Evolutionary conservation across 2,113 vertebrate species (phyloP), one percentile per base, ranked within the genome.

Genomic region (Eudorcas thomsonii): DNA sequence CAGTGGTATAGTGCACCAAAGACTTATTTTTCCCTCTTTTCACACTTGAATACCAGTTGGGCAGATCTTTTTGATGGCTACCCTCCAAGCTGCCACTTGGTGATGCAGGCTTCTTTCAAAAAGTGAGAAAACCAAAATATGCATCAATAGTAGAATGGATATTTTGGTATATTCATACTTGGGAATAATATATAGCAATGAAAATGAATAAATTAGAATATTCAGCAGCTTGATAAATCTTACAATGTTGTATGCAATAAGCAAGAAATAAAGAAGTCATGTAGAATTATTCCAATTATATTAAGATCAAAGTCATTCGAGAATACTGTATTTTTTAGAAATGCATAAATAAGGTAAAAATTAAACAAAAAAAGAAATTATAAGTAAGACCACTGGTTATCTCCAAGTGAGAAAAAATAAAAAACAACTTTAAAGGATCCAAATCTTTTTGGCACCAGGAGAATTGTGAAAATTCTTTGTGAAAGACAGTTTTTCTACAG

Each of bases 141-240:
- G 54, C 30, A 88, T 78, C 48, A 59, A 52, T 8, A 39, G 23
- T 48, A 90, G 15, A 92, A 74, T 60, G 30, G 17, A 45, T 17
- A 78, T 62, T 39, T 43, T 30, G 64, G 12, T 67, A 17, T 55
- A 80, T n/a, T 67, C 14, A 60, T 85, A 39, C 25, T 55, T 85
- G 21, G 52, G 11, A 92, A 74, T n/a, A 84, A 92, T 36, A 64
- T 14, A 74, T 54, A 48, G 50, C 50, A 25, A 90, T 15, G 52
- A 85, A 96, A 92, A 87, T 82, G 13, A 90, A 96, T 54, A 93
- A 80, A 82, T 55, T 39, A 93, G 19, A 81, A 64, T 36, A 71
- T 71, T 71, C 39, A 80, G 45, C 4, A 52, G n/a, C 39, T 54
- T 59, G 9, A 78, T 80, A 39, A 80, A 80, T 85, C 55, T 88